Base-by-base conservation (phyloP, 2,797 vertebrate genomes). In the Muscicapa comitata region DNA sequence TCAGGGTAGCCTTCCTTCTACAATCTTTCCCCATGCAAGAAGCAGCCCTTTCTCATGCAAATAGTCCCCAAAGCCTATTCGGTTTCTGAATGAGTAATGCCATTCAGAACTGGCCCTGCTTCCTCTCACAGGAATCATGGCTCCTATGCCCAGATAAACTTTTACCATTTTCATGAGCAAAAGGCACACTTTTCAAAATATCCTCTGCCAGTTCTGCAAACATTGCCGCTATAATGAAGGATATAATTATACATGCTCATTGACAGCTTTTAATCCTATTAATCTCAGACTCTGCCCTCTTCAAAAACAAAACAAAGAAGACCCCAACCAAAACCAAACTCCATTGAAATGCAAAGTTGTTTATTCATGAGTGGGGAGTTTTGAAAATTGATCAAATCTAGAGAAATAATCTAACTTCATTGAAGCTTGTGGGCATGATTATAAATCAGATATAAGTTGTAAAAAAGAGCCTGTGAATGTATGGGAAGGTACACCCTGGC, bases 21-120 rank as follows among this genome's bases (percentile, higher is more conserved):
- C 50, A 80, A 17, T 68, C 54, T 20, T 83, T 81, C 53, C 29
- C 28, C 37, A 37, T 54, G 38, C 67, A 71, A 83, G 74, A 7
- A 94, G 25, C 17, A 77, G 29, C 40, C 55, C 38, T 95, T 97
- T 94, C 81, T 91, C 50, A 96, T 95, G 86, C 74, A 94, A 92
- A 96, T 95, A 65, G 9, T 25, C 25, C 12, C 29, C n/a, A 71
- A 77, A 96, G 77, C 28, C 45, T 87, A 9, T 82, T 90, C 0
- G 4, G 28, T 75, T 90, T 88, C 76, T 65, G 66, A 85, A 88
- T 84, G 62, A 86, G 70, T 70, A 95, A 78, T 29, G 24, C 16
- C 51, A 70, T 93, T 91, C 79, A 93, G 37, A 37, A 65, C 20
- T 33, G 28, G n/a, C 17, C 21, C 13, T n/a, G 25, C 45, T 86